Percentiles rank a stretch among this genome's conserved stretches.
Evolutionary conservation across 2,797 vertebrate genomes (phyloP).

Genomic region (Rhabdomys pumilio): DNA sequence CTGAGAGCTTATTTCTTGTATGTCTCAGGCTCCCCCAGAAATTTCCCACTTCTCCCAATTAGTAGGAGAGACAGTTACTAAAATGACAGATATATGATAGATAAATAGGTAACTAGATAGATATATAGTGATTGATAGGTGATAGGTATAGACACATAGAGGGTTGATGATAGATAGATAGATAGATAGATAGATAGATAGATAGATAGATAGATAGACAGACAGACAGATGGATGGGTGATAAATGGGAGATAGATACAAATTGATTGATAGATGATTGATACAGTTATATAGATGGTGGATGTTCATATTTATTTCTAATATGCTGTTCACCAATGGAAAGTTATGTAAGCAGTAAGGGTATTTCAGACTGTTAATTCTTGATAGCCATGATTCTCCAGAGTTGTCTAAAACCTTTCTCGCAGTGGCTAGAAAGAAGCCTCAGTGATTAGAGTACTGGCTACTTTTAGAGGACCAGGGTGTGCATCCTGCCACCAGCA

Average conservation of each 20-base stretch:
- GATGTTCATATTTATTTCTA: not conserved
- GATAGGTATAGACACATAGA: not conserved
- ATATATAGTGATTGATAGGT: not conserved
- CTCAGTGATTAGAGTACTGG: not conserved
- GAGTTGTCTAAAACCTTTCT: not conserved
- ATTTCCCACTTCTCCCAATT: not conserved
- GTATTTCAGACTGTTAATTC: not conserved
- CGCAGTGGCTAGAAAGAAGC: not conserved
- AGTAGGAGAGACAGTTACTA: not conserved
- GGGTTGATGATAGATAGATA: not conserved
- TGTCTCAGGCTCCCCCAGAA: not conserved
- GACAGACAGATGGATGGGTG: too few species aligned
- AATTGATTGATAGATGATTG: not conserved
- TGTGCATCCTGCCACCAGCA: not conserved
- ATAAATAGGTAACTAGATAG: too few species aligned
- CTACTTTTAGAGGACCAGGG: not conserved
- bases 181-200: not conserved
- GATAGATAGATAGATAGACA: not conserved
- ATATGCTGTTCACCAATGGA: not conserved
- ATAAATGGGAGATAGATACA: not conserved
- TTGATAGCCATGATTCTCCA: not conserved
- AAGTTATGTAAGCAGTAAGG: constrained; percentile 23
- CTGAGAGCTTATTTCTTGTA: not conserved
- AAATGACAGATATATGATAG: not conserved
- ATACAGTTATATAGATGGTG: not conserved